Evolutionary conservation across 2,113 vertebrate genomes (phyloP), one percentile per base, ranked within the genome.

Genomic region (Muntiacus muntjak): DNA sequence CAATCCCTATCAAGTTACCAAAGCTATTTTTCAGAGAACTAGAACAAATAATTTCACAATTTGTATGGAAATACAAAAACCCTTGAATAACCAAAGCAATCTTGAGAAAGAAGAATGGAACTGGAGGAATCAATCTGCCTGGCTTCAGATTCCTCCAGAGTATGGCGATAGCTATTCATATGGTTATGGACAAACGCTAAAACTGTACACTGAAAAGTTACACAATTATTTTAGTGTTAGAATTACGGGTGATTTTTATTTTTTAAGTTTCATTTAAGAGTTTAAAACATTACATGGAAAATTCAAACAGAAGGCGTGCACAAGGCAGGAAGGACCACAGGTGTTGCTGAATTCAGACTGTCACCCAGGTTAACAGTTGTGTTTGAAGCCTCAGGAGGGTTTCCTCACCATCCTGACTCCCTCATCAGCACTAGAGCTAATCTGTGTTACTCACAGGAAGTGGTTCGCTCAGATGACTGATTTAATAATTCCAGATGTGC

Each of bases 391-490:
- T 57, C 23, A 60, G 30, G 83, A 19, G n/a, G 54, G 26, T 47
- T 57, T 89, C 54, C 40, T 84, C 64, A 57, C 55, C 78, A 45
- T 54, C 45, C 28, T n/a, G 52, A 25, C 79, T 64, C 85, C 64
- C n/a, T 40, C 14, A 21, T 2, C 33, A 36, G 5, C 36, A 50
- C 19, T 45, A 5, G 21, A 90, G 71, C 43, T 79, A 45, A 50
- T 43, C 60, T 58, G 15, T 28, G 36, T 95, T 85, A 76, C 60
- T 93, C 62, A 93, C 30, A 89, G 71, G 89, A 96, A 92, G 47
- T 36, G 7, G 30, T 40, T 74, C 60, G 7, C 57, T 76, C 14
- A 43, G 84, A 93, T 43, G 64, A 33, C 40, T 58, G 62, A 60
- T 57, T 89, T 30, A 90, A 71, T 36, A 33, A 11, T 4, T 16